A percentile compares a stretch with the other conserved stretches of the same genome.
These are phyloP conservation scores for Caenorhabditis remanei DNA, from an alignment of 1,140 invertebrate genomes.

Conservation along the genomic window DNA sequence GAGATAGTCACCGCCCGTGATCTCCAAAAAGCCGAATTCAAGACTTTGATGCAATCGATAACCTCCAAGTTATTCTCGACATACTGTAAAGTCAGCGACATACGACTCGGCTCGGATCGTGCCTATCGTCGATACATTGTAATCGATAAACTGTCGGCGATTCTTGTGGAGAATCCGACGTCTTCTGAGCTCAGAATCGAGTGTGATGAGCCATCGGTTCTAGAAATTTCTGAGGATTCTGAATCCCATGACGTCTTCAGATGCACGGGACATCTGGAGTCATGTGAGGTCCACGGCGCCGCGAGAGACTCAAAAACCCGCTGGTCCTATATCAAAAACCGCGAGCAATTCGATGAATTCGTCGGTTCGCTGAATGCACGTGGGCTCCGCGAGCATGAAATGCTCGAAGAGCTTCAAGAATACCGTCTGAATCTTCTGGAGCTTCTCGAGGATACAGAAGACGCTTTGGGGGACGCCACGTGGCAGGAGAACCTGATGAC, in stretches of 20 bases:
- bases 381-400: constrained; percentile 57
- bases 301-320: not conserved
- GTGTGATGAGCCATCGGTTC: not conserved
- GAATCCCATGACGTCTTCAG: not conserved
- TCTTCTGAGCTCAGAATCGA: not conserved
- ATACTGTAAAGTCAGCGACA: constrained; percentile 20
- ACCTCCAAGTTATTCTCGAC: constrained; percentile 23
- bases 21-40: constrained; percentile 60
- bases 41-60: constrained; percentile 20
- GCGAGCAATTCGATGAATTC: constrained; percentile 7
- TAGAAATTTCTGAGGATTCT: not conserved
- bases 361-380: constrained; percentile 57
- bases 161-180: constrained; percentile 59
- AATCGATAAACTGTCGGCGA: constrained; percentile 20
- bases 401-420: constrained; percentile 61
- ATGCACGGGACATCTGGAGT: constrained; percentile 57
- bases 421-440: constrained; percentile 21
- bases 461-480: not conserved
- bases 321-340: constrained; percentile 28
- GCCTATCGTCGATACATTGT: constrained; percentile 61
- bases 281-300: constrained; percentile 52
- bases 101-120: constrained; percentile 62
- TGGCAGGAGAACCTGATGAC: constrained; percentile 13
- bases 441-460: constrained; percentile 32
- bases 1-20: constrained; percentile 60